A percentile compares a stretch with the other conserved stretches of the same genome.
Conservation (phyloP, 2,797 vertebrate species). For the Cossypha heuglini region DNA sequence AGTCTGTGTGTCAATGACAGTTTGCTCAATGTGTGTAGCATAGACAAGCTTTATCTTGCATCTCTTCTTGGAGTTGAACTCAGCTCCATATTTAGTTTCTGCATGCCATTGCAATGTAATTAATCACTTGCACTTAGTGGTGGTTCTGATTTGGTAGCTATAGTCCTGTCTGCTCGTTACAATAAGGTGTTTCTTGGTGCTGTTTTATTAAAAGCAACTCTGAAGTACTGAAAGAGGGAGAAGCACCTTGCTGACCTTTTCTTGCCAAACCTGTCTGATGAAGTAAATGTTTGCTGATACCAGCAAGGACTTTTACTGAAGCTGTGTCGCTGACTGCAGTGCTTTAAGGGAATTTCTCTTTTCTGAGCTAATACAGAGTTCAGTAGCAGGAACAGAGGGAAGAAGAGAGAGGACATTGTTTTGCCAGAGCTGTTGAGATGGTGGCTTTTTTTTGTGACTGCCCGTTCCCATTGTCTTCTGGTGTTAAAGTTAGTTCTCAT, state of each 20-base stretch:
- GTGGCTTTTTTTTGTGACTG: not conserved
- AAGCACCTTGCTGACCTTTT: not conserved
- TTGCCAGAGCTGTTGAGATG: not conserved
- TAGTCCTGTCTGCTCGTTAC: not conserved
- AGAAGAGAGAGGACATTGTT: not conserved
- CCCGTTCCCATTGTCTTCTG: not conserved
- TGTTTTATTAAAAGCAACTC: not conserved
- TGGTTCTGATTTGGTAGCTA: not conserved
- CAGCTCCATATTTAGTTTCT: not conserved
- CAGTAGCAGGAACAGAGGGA: not conserved
- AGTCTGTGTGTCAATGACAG: not conserved
- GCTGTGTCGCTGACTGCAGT: not conserved
- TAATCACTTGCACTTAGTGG: not conserved
- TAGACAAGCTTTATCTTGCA: not conserved
- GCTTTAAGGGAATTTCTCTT: not conserved
- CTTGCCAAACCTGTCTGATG: not conserved
- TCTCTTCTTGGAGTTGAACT: not conserved
- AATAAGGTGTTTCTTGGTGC: not conserved
- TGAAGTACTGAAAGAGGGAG: not conserved
- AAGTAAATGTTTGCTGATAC: not conserved
- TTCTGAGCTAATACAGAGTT: not conserved
- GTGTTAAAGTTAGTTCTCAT: not conserved
- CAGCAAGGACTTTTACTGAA: not conserved
- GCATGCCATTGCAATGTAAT: not conserved
- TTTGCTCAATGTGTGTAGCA: not conserved